These are phyloP conservation scores for Phyllotreta cruciferae DNA, from an alignment of 2,888 invertebrate species.

Conservation along the genomic window DNA sequence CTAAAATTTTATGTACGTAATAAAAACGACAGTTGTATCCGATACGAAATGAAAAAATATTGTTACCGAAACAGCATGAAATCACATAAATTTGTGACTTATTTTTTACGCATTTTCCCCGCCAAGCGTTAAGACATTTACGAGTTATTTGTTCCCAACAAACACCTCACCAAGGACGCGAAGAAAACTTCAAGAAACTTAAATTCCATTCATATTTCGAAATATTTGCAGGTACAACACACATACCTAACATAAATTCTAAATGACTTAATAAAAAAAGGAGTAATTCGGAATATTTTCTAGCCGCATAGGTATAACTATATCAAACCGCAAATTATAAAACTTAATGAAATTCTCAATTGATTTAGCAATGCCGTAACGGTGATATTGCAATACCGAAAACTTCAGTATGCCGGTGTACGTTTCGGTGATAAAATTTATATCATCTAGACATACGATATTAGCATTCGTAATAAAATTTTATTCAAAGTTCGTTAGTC, in stretches of 20 bases:
- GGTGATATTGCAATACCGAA: slow-evolving; percentile 35
- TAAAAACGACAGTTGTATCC: slow-evolving; percentile 25
- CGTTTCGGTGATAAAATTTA: slow-evolving; percentile 40
- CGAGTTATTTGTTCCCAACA: slow-evolving; percentile 2
- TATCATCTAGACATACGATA: slow-evolving; percentile 43
- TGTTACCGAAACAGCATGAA: slow-evolving; percentile 22
- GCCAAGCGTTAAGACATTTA: slow-evolving; percentile 20
- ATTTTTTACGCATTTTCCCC: slow-evolving; percentile 19
- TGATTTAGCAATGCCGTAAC: slow-evolving; percentile 31
- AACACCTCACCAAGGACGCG: no score
- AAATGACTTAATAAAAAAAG: no score
- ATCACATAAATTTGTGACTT: slow-evolving; percentile 24
- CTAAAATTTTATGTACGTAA: slow-evolving; percentile 26
- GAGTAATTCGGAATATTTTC: no score
- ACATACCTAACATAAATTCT: no score
- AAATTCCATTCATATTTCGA: no score
- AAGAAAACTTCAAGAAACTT: no score
- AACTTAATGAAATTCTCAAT: slow-evolving; percentile 6
- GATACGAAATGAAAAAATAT: slow-evolving; percentile 20
- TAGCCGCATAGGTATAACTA: no score
- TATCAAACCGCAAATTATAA: no score
- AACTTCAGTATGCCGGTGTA: slow-evolving; percentile 36
- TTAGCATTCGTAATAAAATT: slow-evolving; percentile 49
- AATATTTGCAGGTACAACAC: no score
- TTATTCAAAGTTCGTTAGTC: slow-evolving; percentile 39